Percentiles rank a stretch among this genome's conserved stretches.
phyloP scores from a whole-genome alignment of 2,888 invertebrate genomes.

The Laothoe populi region DNA sequence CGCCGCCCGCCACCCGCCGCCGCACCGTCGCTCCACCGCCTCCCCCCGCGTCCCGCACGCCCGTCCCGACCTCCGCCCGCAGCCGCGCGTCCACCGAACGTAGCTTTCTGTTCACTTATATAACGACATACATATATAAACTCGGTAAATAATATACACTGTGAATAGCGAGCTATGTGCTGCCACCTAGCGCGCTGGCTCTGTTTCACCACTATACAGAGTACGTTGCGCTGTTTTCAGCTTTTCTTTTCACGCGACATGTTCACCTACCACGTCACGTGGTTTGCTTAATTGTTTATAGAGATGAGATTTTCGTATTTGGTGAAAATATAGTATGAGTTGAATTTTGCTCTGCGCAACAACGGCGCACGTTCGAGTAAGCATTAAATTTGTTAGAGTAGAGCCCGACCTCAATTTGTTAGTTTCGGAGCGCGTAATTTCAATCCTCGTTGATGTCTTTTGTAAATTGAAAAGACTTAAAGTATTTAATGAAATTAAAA shows the following conservation, averaged over 20 bases:
- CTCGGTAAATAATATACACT: slow-evolving; percentile 81
- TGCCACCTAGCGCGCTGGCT: slow-evolving; percentile 80
- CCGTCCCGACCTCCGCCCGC: slow-evolving; percentile 38
- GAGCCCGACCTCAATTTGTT: slow-evolving; percentile 33
- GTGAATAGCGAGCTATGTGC: slow-evolving; percentile 80
- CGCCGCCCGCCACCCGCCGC: slow-evolving; percentile 37
- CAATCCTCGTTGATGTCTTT: slow-evolving; percentile 56
- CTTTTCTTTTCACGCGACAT: slow-evolving; percentile 63
- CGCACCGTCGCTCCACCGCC: slow-evolving; percentile 45
- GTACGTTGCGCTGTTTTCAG: slow-evolving; percentile 61
- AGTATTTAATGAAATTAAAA: slow-evolving; percentile 9
- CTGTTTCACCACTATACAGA: slow-evolving; percentile 58
- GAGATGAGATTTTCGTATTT: slow-evolving; percentile 23
- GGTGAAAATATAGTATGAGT: slow-evolving; percentile 27
- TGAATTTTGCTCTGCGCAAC: slow-evolving; percentile 24
- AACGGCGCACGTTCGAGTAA: slow-evolving; percentile 38
- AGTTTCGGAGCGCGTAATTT: slow-evolving; percentile 48
- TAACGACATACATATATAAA: slow-evolving; percentile 78
- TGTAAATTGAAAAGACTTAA: slow-evolving; percentile 34
- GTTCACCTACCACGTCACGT: slow-evolving; percentile 55
- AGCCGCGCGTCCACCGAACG: slow-evolving; percentile 54
- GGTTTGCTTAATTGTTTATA: slow-evolving; percentile 22
- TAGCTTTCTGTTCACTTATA: slow-evolving; percentile 85
- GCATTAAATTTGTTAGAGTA: slow-evolving; percentile 37
- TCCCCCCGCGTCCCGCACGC: slow-evolving; percentile 41